Evolutionary conservation across 2,888 invertebrate genomes (phyloP), one percentile per base, ranked within the genome.

Genomic region (Calameuta idolon): DNA sequence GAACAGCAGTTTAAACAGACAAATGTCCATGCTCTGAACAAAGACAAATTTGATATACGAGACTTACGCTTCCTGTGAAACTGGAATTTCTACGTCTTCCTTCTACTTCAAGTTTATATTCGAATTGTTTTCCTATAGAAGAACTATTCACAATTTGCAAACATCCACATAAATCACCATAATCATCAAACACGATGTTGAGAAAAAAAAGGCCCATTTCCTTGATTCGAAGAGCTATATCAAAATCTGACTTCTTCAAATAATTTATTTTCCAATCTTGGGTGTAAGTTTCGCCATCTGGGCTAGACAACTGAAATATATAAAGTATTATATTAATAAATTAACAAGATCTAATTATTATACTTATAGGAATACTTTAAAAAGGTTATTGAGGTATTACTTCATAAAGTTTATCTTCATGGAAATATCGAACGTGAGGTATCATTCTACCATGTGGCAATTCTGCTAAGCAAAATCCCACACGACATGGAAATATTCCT

Each of bases 351-450:
- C 4, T 15, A 40, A 40, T 76, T 12, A 4, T 69, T 81, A 34
- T 34, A 34, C 34, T 37, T 37, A 37, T 12, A 37, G 12, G 12
- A 12, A 15, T 40, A 40, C 4, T 40, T 40, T 75, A 73, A 80
- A 82, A 69, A 79, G 40, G 74, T 33, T 69, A 76, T 80, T 40
- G 37, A 40, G 15, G 37, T 40, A 69, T 33, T 74, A 74, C 34
- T 23, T 74, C 69, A 15, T 69, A n/a, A 30, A 69, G 33, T 31
- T 33, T 30, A 33, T 30, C 33, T 30, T 69, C 33, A 33, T 69
- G 69, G 12, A 31, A 69, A 33, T n/a, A 69, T 31, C 69, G 69
- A 30, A 69, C 33, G 69, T 69, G 69, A 69, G 69, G 69, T 31
- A 33, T 69, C 69, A 69, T 69, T 12, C 69, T 30, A 12, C 69